Evolutionary conservation across 1,140 invertebrate species (phyloP).

Genomic region (Heterodera schachtii): DNA sequence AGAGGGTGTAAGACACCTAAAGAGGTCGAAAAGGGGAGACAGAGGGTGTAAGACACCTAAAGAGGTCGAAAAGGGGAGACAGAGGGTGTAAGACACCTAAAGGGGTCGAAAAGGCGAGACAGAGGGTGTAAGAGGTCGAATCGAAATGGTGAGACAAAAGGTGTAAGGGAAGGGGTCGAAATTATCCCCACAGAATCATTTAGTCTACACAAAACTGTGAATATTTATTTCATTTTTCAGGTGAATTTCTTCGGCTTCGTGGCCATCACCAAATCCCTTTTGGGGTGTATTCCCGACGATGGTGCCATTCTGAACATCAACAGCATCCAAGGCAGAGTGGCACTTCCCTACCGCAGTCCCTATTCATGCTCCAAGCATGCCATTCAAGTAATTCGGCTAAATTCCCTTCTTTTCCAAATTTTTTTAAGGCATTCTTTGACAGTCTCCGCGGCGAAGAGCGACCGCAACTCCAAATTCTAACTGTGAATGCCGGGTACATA

Average conservation of each 20-base stretch:
- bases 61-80: too few species aligned
- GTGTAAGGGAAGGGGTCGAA: too few species aligned
- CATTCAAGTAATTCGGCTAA: slow-evolving; percentile 66
- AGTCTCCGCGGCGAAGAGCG: slow-evolving; percentile 64
- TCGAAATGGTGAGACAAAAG: too few species aligned
- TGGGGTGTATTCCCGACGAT: slow-evolving; percentile 77
- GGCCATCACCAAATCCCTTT: slow-evolving; percentile 81
- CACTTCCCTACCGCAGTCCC: slow-evolving; percentile 75
- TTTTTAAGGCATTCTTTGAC: slow-evolving; percentile 53
- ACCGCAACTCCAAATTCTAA: slow-evolving; percentile 54
- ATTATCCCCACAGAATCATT: too few species aligned
- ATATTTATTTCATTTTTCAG: slow-evolving; percentile 51
- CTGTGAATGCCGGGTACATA: slow-evolving; percentile 60
- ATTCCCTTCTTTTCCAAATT: neutral
- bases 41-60: too few species aligned
- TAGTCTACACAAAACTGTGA: too few species aligned
- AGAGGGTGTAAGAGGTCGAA: too few species aligned
- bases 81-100: too few species aligned
- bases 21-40: too few species aligned
- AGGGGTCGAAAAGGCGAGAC: too few species aligned
- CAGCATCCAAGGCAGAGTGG: slow-evolving; percentile 87
- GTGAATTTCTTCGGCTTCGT: slow-evolving; percentile 92
- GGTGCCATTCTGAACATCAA: slow-evolving; percentile 88
- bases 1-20: too few species aligned
- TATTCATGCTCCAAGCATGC: slow-evolving; percentile 93